Base-by-base conservation (phyloP, 2,888 invertebrate species). In the Portevinia maculata region DNA sequence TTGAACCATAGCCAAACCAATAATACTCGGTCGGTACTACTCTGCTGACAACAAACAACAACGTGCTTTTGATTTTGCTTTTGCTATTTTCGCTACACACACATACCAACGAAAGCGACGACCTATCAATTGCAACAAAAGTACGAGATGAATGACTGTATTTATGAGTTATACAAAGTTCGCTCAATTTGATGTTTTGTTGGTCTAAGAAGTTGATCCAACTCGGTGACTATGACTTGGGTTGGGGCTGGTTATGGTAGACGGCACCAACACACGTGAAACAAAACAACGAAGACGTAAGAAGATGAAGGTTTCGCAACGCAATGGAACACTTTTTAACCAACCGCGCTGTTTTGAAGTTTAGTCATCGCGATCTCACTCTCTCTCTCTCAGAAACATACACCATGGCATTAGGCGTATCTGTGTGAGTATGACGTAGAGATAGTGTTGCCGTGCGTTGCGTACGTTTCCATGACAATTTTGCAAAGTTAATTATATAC, bases 201-300 rank as follows among this genome's bases (percentile, higher is more conserved):
- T 17, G 50, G 60, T 39, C 39, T 50, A 50, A 62, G 62, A 55
- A 30, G 9, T 30, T 28, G 44, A 67, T 32, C 55, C 67, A 79
- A 76, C 48, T 67, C 50, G 71, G 76, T 62, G 71, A 76, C 76
- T 71, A 62, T 53, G 37, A 60, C 65, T 83, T 50, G 67, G 15
- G 69, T 84, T 84, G 78, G 73, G 83, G 83, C 69, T 84, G 83
- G 83, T 84, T 84, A 84, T 73, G 83, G 83, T 84, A 78, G 76
- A 46, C 39, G 21, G 19, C 5, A 48, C 7, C 44, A 34, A 28
- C n/a, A 53, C 21, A 13, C 37, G 13, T 39, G 32, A 9, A 28
- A 50, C 9, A 34, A 9, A 39, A 32, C 13, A 37, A 32, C 55
- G 28, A 71, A 60, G 41, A 55, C 60, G 57, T 64, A 48, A 79